A percentile compares a stretch with the other conserved stretches of the same genome.
Conservation (phyloP, 2,888 invertebrate genomes). For the Camponotus fellah region DNA sequence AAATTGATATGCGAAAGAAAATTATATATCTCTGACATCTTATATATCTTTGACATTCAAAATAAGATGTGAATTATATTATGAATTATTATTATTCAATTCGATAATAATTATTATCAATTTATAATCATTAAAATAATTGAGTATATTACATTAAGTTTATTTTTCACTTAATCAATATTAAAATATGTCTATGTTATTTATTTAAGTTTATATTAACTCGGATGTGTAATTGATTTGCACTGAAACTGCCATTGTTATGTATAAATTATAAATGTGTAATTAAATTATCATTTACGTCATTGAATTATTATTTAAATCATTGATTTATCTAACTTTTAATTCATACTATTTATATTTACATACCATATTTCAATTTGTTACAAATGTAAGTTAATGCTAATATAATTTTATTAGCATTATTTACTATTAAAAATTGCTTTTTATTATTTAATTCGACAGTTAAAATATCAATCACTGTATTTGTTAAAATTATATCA, state of each 20-base stretch:
- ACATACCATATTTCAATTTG: not conserved
- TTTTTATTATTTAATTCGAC: not conserved
- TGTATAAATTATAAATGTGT: not conserved
- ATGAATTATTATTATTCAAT: not conserved
- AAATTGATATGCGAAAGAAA: not conserved
- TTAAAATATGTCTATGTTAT: not conserved
- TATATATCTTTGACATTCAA: not conserved
- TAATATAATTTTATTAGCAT: conserved; percentile 1
- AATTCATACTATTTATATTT: not conserved
- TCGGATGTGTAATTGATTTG: not conserved
- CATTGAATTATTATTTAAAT: not conserved
- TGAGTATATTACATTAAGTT: not conserved
- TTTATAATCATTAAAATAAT: not conserved
- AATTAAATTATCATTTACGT: not conserved
- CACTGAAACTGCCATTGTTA: not conserved
- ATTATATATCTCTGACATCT: not conserved
- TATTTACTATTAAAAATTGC: not conserved
- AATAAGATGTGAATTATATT: not conserved
- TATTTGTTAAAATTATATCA: not conserved
- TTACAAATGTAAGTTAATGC: not conserved
- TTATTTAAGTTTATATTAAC: not conserved
- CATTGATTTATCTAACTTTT: not conserved
- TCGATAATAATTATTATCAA: not conserved
- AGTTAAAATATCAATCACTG: not conserved
- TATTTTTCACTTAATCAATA: not conserved